Percentiles rank a stretch among this genome's conserved stretches.
These are phyloP conservation scores for Ernsta delagoae DNA, from an alignment of 2,888 invertebrate species.

Conservation along the genomic window DNA sequence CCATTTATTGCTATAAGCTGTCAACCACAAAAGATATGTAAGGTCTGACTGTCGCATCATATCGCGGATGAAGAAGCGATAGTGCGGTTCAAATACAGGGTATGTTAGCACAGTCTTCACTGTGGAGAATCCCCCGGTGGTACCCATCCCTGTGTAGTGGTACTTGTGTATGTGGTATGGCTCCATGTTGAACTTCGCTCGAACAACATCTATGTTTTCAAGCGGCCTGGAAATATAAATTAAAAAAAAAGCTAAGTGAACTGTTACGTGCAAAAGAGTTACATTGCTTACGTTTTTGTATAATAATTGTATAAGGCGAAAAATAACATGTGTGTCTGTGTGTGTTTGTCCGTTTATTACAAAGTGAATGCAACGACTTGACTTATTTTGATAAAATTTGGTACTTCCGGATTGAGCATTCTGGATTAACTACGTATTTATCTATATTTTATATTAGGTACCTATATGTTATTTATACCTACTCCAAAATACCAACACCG, in stretches of 20 bases:
- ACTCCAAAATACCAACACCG: conserved; percentile 72
- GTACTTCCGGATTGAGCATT: too few species aligned
- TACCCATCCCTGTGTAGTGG: conserved; percentile 53
- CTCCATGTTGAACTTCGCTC: conserved; percentile 64
- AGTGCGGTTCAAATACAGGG: conserved; percentile 85
- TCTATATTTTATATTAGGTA: too few species aligned
- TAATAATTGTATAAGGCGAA: too few species aligned
- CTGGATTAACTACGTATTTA: too few species aligned
- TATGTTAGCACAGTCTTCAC: conserved; percentile 70
- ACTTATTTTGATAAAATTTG: too few species aligned
- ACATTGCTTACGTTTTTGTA: too few species aligned
- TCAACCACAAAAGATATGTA: conserved; percentile 66
- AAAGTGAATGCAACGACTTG: too few species aligned
- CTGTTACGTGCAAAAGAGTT: too few species aligned
- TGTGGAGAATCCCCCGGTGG: conserved; percentile 53
- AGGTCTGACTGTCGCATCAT: conserved; percentile 83
- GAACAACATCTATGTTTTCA: conserved; percentile 63
- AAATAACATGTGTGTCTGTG: too few species aligned
- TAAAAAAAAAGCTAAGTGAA: too few species aligned
- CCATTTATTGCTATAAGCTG: conserved; percentile 73
- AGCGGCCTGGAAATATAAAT: conserved; percentile 51
- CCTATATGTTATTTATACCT: too few species aligned
- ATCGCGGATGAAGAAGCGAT: conserved; percentile 85
- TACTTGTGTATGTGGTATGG: conserved; percentile 64
- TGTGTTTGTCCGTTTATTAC: too few species aligned